Evolutionary conservation across 2,113 vertebrate genomes (phyloP), one percentile per base, ranked within the genome.

Genomic region (Sceloporus undulatus): DNA sequence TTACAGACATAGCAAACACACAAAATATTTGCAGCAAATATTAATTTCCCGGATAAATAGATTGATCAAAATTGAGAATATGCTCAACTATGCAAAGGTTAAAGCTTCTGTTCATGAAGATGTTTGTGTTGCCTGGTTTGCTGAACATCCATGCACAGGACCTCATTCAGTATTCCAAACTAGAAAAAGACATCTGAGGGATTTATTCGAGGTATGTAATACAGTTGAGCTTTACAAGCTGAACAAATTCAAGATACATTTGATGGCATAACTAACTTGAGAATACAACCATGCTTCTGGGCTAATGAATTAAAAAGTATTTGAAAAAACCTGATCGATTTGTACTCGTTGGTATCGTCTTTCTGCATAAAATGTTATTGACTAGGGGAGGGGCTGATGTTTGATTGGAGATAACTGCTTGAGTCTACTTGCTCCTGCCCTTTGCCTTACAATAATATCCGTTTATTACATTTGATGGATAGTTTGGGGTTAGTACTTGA

Each of bases 381-480:
- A 75, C 29, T 74, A 65, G 8, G 0, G 0, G 38, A 14, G 6
- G n/a, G 19, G 54, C 59, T 71, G 0, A 52, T 40, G 25, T 23
- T 56, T 62, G 40, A 0, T 48, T 25, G 2, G 38, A 23, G 8
- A 25, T 21, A 68, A 5, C 0, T 9, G 25, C n/a, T 29, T 85
- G 54, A 1, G 21, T 40, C 3, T 79, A 52, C 21, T 0, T 3
- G 0, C 7, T 9, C 62, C 48, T 84, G 82, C 68, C 52, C 16
- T 68, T 14, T n/a, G 34, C 25, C 54, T 78, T 27, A 65, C 9
- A 42, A n/a, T n/a, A 1, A n/a, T 40, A 14, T 87, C 59, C 40
- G 27, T 59, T 62, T 62, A 87, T 23, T 86, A 70, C 21, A 82
- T 62, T 2, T 75, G 25, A 42, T 23, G 2, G 68, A 21, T 75